These are phyloP conservation scores for Esox masquinongy DNA, from an alignment of 2,797 vertebrate genomes.

Conservation along the genomic window DNA sequence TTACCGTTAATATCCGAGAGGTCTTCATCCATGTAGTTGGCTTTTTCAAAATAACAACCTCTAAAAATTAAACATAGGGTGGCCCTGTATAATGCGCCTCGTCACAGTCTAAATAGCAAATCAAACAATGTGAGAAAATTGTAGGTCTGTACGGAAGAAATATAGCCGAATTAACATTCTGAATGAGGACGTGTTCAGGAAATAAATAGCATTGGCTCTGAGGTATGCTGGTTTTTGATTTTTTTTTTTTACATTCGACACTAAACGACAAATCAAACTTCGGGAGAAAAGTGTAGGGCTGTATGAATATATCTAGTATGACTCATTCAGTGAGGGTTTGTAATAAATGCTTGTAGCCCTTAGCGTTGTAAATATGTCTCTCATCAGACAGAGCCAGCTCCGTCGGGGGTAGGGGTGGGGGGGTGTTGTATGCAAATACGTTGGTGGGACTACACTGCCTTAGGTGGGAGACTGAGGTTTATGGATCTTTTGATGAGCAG, in stretches of 20 bases:
- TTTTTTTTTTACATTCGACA: neutral
- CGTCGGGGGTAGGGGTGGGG: neutral
- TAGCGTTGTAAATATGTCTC: conserved; percentile 1
- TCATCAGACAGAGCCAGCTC: neutral
- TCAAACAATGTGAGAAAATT: neutral
- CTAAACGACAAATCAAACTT: neutral
- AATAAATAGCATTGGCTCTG: neutral
- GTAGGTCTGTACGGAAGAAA: neutral
- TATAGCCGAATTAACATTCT: neutral
- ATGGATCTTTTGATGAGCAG: neutral
- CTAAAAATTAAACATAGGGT: no score
- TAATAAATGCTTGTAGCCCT: conserved; percentile 8
- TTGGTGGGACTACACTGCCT: neutral
- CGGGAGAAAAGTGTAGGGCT: neutral
- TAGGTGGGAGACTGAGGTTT: neutral
- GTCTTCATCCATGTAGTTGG: neutral
- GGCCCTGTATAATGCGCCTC: neutral
- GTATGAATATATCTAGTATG: neutral
- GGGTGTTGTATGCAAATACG: neutral
- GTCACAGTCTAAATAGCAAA: neutral
- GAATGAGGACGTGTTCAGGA: neutral
- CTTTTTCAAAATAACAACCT: neutral
- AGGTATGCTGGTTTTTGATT: neutral
- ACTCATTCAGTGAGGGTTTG: conserved; percentile 9
- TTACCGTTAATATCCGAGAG: neutral